Evolutionary conservation across 2,888 invertebrate genomes (phyloP).

Genomic region (Cremastinae sp.): DNA sequence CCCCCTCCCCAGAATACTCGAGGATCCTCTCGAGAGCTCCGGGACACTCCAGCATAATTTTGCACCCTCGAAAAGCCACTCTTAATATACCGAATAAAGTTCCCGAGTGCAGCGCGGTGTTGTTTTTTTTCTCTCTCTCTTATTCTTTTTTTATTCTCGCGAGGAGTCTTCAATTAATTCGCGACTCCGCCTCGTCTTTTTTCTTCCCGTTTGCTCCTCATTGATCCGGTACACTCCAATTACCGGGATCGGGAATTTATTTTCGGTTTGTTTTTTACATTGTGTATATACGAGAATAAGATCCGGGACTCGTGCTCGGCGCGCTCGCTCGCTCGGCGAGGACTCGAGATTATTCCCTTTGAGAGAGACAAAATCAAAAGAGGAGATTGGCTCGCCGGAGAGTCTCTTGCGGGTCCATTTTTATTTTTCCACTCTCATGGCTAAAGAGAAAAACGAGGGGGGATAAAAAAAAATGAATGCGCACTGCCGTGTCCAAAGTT

Average conservation of each 20-base stretch:
- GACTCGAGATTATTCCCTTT: too few species aligned
- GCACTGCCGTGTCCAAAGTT: too few species aligned
- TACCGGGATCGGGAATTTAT: neutral
- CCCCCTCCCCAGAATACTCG: neutral
- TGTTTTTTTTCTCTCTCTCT: constrained; percentile 23
- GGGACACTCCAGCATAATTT: constrained; percentile 55
- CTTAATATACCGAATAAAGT: constrained; percentile 41
- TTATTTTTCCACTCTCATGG: constrained; percentile 6
- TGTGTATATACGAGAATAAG: too few species aligned
- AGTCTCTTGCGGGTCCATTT: neutral
- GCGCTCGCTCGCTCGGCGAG: too few species aligned
- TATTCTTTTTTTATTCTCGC: neutral
- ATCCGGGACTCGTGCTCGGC: too few species aligned
- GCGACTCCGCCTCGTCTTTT: neutral
- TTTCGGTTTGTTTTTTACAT: too few species aligned
- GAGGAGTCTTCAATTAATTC: constrained; percentile 25
- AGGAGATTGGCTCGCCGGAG: constrained; percentile 18
- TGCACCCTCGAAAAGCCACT: constrained; percentile 29
- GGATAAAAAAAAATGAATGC: constrained; percentile 44
- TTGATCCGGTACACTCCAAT: too few species aligned
- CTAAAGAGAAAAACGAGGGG: constrained; percentile 25
- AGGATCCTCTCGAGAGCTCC: constrained; percentile 12
- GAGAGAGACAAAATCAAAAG: constrained; percentile 13
- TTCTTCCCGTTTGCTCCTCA: neutral
- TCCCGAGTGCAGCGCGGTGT: constrained; percentile 43